phyloP scores from a whole-genome alignment of 2,113 vertebrate genomes.

The Panthera uncia region DNA sequence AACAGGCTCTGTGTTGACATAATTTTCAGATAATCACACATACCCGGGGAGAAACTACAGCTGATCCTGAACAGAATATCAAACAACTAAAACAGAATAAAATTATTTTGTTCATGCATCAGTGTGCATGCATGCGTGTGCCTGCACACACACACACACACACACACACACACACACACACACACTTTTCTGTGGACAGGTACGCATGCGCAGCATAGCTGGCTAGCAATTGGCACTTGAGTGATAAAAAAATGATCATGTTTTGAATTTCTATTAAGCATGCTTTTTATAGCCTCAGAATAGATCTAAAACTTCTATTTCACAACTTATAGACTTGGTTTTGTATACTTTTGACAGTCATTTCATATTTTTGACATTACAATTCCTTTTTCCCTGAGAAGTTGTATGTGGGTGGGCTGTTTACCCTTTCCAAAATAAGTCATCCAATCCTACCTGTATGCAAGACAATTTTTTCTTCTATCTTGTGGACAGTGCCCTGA shows the following conservation, averaged over 20 bases:
- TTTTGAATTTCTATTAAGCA: conserved; percentile 44
- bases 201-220: neutral
- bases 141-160: neutral
- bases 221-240: neutral
- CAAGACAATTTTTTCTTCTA: neutral
- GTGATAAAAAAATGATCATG: conserved; percentile 23
- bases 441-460: neutral
- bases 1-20: conserved; percentile 35
- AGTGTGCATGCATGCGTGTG: fast-evolving
- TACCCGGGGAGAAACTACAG: neutral
- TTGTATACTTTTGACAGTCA: conserved; percentile 22
- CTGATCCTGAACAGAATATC: conserved; percentile 28
- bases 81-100: conserved; percentile 12
- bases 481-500: neutral
- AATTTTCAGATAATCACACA: conserved; percentile 59
- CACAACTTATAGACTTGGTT: neutral
- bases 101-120: neutral
- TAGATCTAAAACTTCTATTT: neutral
- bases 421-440: neutral
- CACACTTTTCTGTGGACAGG: neutral
- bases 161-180: neutral
- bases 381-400: conserved; percentile 35
- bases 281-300: conserved; percentile 42
- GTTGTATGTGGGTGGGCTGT: neutral
- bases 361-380: conserved; percentile 43